Evolutionary conservation across 2,888 invertebrate species (phyloP).

Genomic region (Lasius fuliginosus): DNA sequence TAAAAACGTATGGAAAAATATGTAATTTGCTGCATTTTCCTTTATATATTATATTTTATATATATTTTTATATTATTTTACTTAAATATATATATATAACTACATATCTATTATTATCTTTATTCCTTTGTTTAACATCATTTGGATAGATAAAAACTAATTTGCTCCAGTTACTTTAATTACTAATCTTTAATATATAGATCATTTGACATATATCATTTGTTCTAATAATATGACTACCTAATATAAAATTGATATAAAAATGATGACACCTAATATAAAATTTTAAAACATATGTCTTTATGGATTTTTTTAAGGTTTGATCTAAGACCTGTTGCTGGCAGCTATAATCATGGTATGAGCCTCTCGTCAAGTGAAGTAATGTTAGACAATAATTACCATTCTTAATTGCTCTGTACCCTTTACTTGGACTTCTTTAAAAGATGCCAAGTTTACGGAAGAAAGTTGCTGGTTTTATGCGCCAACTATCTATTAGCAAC

Average conservation of each 20-base stretch:
- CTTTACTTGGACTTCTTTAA: conserved; percentile 53
- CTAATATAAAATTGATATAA: too few relatives aligned
- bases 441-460: conserved; percentile 91
- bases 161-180: background rate
- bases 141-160: background rate
- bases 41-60: background rate
- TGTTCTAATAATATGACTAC: background rate
- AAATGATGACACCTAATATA: too few relatives aligned
- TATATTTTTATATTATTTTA: background rate
- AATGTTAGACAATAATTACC: conserved; percentile 60
- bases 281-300: background rate
- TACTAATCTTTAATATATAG: background rate
- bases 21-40: background rate
- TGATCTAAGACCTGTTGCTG: conserved; percentile 18
- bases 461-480: conserved; percentile 91
- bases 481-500: conserved; percentile 89
- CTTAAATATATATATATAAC: background rate
- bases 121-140: background rate
- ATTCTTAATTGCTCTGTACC: conserved; percentile 49
- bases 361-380: conserved; percentile 48
- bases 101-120: background rate
- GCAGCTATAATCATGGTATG: conserved; percentile 55
- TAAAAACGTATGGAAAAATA: background rate
- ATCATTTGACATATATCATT: background rate
- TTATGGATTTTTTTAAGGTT: conserved; percentile 57